These are phyloP conservation scores for Aurelia aurita complex sp. Pacific DNA, from an alignment of 30 jellyfish, hydroid and myxozoan genomes.

Conservation along the genomic window DNA sequence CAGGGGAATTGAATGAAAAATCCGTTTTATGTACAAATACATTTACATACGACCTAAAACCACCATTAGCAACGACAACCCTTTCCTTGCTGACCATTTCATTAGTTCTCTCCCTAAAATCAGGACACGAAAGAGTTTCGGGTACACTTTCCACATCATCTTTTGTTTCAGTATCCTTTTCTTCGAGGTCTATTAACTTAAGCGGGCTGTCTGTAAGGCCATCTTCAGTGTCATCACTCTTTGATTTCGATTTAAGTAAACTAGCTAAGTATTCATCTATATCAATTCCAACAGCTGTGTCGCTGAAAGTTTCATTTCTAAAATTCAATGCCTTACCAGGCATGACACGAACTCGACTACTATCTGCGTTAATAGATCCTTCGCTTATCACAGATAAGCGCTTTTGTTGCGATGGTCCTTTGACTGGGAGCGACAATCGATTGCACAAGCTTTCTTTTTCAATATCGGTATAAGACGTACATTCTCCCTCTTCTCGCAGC, in stretches of 20 bases:
- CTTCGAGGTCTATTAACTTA: background rate
- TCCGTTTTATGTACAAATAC: background rate
- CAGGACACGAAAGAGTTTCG: background rate
- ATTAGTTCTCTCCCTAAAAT: background rate
- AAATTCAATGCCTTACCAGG: background rate
- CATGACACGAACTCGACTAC: background rate
- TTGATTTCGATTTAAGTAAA: background rate
- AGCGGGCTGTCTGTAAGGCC: too few species aligned
- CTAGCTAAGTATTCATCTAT: background rate
- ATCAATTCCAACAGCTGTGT: background rate
- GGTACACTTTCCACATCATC: too few species aligned
- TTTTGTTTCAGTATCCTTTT: background rate
- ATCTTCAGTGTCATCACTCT: background rate
- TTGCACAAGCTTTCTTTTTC: too few species aligned
- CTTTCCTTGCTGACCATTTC: background rate
- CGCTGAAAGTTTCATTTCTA: background rate
- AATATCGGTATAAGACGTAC: too few species aligned
- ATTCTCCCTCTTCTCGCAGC: too few species aligned
- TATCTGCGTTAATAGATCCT: slow-evolving; percentile 2
- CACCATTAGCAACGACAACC: background rate
- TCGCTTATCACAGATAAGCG: slow-evolving; percentile 56
- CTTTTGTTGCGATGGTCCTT: slow-evolving; percentile 3
- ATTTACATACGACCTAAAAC: background rate
- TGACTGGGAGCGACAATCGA: too few species aligned
- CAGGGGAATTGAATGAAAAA: background rate